These are phyloP conservation scores for Papilio elwesi DNA, from an alignment of 2,888 invertebrate species.

Conservation along the genomic window DNA sequence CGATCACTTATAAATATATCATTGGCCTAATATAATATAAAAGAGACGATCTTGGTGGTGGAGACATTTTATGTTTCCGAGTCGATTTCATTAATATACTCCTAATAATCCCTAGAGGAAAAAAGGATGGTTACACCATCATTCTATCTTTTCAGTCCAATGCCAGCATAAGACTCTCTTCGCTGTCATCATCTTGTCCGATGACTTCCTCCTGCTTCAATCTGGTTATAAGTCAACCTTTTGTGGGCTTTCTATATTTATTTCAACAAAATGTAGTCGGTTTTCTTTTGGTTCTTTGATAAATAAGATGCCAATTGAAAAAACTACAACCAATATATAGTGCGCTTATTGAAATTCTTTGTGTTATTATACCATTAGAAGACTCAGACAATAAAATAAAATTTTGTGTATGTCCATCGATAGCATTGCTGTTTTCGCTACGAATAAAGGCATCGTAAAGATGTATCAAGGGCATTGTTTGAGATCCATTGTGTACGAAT, in stretches of 20 bases:
- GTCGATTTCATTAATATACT: too few relatives aligned
- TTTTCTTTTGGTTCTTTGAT: background rate
- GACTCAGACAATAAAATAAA: background rate
- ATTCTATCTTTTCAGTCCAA: background rate
- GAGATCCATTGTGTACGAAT: slow-evolving; percentile 13
- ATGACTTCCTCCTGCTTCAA: background rate
- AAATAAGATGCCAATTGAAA: too few relatives aligned
- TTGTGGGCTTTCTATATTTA: background rate
- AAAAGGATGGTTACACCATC: too few relatives aligned
- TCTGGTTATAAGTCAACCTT: background rate
- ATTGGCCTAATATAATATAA: too few relatives aligned
- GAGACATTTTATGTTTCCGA: too few relatives aligned
- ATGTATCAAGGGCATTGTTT: slow-evolving; percentile 10
- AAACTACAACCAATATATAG: too few relatives aligned
- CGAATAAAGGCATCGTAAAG: slow-evolving; percentile 9
- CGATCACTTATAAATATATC: too few relatives aligned
- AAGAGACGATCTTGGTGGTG: too few relatives aligned
- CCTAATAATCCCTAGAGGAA: too few relatives aligned
- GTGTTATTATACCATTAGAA: too few relatives aligned
- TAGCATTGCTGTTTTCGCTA: background rate
- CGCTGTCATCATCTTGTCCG: background rate
- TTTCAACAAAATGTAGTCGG: background rate
- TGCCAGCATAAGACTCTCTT: background rate
- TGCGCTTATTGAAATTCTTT: too few relatives aligned
- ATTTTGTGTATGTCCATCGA: background rate